Evolutionary conservation across 2,113 vertebrate genomes (phyloP).

Genomic region (Chauna torquata): DNA sequence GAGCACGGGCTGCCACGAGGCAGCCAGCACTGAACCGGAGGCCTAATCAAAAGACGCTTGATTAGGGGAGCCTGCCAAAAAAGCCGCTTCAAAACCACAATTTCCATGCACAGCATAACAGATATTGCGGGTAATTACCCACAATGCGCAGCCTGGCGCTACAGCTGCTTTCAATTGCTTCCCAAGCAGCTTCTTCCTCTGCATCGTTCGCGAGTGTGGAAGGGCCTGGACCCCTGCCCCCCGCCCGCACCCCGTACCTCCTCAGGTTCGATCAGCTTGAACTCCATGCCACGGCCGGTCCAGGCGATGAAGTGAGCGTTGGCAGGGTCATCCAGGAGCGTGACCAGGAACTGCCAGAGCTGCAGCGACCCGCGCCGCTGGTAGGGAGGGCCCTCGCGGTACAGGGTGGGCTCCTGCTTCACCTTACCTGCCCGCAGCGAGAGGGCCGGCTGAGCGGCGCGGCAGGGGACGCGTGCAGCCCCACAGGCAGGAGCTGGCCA

Average conservation of each 20-base stretch:
- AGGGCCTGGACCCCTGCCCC: not conserved
- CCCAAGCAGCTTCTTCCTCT: constrained; percentile 69
- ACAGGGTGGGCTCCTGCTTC: constrained; percentile 91
- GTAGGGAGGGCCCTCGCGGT: constrained; percentile 91
- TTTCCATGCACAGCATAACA: constrained; percentile 68
- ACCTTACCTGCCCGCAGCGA: constrained; percentile 82
- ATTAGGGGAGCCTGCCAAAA: constrained; percentile 75
- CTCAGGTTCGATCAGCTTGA: constrained; percentile 96
- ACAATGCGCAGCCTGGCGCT: constrained; percentile 62
- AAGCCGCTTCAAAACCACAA: constrained; percentile 60
- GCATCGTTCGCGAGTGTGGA: not conserved
- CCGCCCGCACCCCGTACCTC: constrained; percentile 79
- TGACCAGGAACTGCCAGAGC: constrained; percentile 98
- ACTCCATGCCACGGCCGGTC: constrained; percentile 98
- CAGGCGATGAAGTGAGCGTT: constrained; percentile 97
- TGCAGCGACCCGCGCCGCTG: constrained; percentile 94
- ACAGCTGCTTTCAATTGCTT: constrained; percentile 79
- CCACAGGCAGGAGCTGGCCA: not conserved
- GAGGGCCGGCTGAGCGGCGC: not conserved
- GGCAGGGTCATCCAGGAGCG: constrained; percentile 92
- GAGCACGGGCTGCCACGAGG: constrained; percentile 38
- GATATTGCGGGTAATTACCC: constrained; percentile 76
- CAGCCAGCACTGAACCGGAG: constrained; percentile 39
- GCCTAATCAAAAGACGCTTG: constrained; percentile 72
- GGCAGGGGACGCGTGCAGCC: rapidly evolving